Evolutionary conservation across 1,140 invertebrate genomes (phyloP).

Genomic region (Drosophila sulfurigaster): DNA sequence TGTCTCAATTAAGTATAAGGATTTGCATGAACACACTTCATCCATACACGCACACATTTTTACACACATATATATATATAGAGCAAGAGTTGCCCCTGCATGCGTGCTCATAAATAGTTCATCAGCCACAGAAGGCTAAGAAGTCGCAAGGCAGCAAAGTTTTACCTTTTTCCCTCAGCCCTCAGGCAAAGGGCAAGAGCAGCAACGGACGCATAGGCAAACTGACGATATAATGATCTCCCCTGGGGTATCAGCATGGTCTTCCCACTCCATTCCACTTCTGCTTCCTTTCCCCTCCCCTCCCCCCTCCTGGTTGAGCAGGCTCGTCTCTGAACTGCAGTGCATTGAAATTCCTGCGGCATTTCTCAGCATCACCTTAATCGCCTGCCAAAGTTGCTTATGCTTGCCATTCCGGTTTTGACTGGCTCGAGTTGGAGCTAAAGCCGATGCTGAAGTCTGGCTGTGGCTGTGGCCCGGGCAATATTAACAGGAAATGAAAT

Average conservation of each 20-base stretch:
- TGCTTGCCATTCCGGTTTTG: constrained; percentile 54
- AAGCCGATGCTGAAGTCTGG: neutral
- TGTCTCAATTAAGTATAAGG: constrained; percentile 14
- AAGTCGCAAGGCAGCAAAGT: constrained; percentile 66
- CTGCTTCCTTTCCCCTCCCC: neutral
- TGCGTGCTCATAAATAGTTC: constrained; percentile 76
- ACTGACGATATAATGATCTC: constrained; percentile 82
- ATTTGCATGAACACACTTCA: constrained; percentile 15
- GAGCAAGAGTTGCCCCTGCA: constrained; percentile 10
- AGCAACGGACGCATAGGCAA: constrained; percentile 47
- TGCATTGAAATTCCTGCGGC: constrained; percentile 77
- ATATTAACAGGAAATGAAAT: constrained; percentile 84
- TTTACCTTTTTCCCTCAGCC: constrained; percentile 43
- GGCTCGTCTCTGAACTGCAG: constrained; percentile 32
- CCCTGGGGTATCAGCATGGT: constrained; percentile 52
- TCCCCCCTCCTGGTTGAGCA: too few relatives aligned
- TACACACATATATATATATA: neutral
- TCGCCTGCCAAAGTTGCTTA: constrained; percentile 83
- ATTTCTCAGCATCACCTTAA: constrained; percentile 80
- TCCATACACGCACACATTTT: neutral
- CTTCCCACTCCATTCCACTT: neutral
- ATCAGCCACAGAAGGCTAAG: constrained; percentile 64
- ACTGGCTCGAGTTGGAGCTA: constrained; percentile 15
- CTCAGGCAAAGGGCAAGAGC: constrained; percentile 14
- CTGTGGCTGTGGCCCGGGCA: constrained; percentile 41